A percentile compares a stretch with the other conserved stretches of the same genome.
These are phyloP conservation scores for Pomacea maculata DNA, from an alignment of 1,140 invertebrate species.

Conservation along the genomic window DNA sequence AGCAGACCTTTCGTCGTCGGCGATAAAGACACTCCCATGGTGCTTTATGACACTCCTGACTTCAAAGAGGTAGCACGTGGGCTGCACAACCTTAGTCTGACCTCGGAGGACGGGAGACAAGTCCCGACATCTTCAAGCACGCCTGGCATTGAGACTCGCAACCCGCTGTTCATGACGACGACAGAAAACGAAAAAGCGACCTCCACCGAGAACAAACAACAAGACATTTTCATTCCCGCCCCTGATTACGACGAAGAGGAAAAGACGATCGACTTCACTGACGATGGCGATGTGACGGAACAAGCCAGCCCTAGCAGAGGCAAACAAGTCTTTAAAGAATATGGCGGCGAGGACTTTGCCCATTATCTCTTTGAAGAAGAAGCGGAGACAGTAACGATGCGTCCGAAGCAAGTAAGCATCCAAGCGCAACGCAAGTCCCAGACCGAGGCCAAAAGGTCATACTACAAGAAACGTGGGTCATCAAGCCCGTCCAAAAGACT, in stretches of 20 bases:
- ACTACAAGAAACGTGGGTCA: slow-evolving; percentile 16
- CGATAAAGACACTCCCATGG: slow-evolving; percentile 30
- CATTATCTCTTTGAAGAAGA: slow-evolving; percentile 32
- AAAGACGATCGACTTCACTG: slow-evolving; percentile 25
- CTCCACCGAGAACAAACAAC: neutral
- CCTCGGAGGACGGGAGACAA: neutral
- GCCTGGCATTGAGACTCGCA: neutral
- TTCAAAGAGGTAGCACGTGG: neutral
- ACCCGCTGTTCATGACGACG: slow-evolving; percentile 12
- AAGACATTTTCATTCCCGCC: slow-evolving; percentile 25
- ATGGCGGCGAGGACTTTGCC: slow-evolving; percentile 32
- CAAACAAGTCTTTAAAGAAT: slow-evolving; percentile 23
- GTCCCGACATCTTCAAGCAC: neutral
- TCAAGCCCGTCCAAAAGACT: neutral
- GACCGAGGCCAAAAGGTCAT: slow-evolving; percentile 14
- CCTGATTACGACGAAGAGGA: slow-evolving; percentile 41
- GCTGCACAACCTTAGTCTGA: too few relatives aligned
- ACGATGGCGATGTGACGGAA: slow-evolving; percentile 17
- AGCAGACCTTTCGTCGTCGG: slow-evolving; percentile 24
- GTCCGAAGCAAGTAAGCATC: neutral
- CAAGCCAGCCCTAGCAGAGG: neutral
- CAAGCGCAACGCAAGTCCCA: slow-evolving; percentile 4
- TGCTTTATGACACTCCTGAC: neutral
- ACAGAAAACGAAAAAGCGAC: neutral
- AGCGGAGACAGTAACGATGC: neutral